Evolutionary conservation across 2,888 invertebrate species (phyloP).

Genomic region (Odontothrips loti): DNA sequence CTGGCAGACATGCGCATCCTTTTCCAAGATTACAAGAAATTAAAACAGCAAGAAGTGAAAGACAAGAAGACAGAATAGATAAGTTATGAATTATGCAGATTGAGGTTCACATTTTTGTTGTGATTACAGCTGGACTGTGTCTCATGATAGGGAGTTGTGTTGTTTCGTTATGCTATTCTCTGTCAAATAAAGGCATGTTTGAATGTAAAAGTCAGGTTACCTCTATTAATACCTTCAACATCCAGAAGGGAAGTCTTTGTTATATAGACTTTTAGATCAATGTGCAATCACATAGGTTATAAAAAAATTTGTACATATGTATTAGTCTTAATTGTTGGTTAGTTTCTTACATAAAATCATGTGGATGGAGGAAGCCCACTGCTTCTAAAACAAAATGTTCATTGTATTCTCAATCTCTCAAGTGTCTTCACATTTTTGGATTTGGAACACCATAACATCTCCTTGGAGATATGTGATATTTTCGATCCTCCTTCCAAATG

Average conservation of each 20-base stretch:
- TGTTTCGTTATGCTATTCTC: too few species aligned
- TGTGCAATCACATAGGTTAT: slow-evolving; percentile 9
- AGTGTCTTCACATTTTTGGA: too few species aligned
- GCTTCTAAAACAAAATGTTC: too few species aligned
- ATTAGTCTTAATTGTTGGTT: slow-evolving; percentile 3
- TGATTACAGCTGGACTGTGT: too few species aligned
- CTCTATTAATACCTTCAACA: not conserved
- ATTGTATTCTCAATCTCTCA: too few species aligned
- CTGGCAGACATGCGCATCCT: slow-evolving; percentile 66
- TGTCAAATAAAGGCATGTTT: too few species aligned
- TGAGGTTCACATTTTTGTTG: not conserved
- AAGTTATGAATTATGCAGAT: not conserved
- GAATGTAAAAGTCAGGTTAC: not conserved
- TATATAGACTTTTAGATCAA: not conserved
- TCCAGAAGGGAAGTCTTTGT: too few species aligned
- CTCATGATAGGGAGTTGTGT: too few species aligned
- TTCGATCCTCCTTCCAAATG: not conserved
- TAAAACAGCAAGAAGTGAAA: slow-evolving; percentile 37
- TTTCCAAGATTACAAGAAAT: slow-evolving; percentile 57
- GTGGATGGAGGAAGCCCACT: not conserved
- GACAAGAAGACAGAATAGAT: slow-evolving; percentile 22
- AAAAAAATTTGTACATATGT: slow-evolving; percentile 1
- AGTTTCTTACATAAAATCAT: not conserved
- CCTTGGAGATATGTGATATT: not conserved
- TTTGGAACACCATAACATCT: too few species aligned